These are phyloP conservation scores for Drosophila mauritiana DNA, from an alignment of 1,140 invertebrate genomes.

Conservation along the genomic window DNA sequence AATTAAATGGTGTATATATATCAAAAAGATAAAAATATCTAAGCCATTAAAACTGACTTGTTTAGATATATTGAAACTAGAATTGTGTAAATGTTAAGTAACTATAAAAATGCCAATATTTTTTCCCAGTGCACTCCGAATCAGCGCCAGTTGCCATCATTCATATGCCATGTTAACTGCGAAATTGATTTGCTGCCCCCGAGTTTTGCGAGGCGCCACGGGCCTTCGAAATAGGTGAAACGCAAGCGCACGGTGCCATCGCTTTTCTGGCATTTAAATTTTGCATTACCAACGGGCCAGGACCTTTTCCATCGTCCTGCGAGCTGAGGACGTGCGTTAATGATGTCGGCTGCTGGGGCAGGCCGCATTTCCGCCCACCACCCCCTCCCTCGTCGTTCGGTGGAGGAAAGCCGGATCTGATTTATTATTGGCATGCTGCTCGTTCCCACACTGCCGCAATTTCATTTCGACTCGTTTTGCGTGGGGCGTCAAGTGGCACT, in stretches of 20 bases:
- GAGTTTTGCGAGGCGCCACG: neutral
- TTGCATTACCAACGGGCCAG: slow-evolving; percentile 14
- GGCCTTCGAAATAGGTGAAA: neutral
- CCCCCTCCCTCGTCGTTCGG: neutral
- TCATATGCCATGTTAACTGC: slow-evolving; percentile 42
- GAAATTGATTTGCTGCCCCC: slow-evolving; percentile 43
- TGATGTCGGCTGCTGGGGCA: slow-evolving; percentile 54
- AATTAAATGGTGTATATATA: no score
- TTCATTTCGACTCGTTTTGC: slow-evolving; percentile 43
- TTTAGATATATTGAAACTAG: no score
- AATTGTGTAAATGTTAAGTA: neutral
- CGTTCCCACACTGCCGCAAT: slow-evolving; percentile 50
- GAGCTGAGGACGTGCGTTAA: slow-evolving; percentile 43
- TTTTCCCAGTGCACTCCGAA: neutral
- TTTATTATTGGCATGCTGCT: slow-evolving; percentile 55
- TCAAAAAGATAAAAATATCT: no score
- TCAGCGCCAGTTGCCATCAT: slow-evolving; percentile 20
- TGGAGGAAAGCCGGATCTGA: slow-evolving; percentile 36
- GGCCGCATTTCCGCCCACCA: slow-evolving; percentile 29
- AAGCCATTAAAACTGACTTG: no score
- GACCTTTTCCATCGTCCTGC: slow-evolving; percentile 1
- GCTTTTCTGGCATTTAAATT: slow-evolving; percentile 47
- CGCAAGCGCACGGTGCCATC: neutral
- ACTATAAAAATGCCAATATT: neutral
- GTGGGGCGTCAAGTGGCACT: slow-evolving; percentile 56